Evolutionary conservation across 2,888 invertebrate species (phyloP), one percentile per base, ranked within the genome.

Genomic region (Drosophila rubida): DNA sequence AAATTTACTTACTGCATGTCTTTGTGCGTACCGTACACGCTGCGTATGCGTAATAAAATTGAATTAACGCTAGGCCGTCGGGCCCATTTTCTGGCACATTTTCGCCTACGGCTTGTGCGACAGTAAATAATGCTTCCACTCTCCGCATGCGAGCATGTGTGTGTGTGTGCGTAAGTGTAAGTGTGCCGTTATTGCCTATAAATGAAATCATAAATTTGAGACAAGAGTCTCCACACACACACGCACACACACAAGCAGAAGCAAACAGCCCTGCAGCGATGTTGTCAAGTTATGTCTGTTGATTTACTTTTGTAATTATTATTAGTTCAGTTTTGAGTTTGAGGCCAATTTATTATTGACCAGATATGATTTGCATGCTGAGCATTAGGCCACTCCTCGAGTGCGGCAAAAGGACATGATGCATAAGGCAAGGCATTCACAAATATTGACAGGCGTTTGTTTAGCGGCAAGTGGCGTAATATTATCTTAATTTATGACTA

Each of bases 41-140:
- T 78, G 76, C 83, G 83, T 83, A 83, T 86, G 66, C 68, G 80
- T 76, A 83, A 80, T 80, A 78, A 78, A 83, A 82, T 85, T 70
- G 69, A 81, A 79, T 82, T 80, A 83, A 80, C 68, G 68, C 66
- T 67, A 62, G 66, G 69, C 61, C 57, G 35, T 58, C 37, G 30
- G 69, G 41, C 65, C 65, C 65, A 80, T 65, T 72, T 66, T 69
- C 61, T 60, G 75, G 60, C 72, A 66, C 65, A 73, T 67, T 69
- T 67, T 69, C 53, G 80, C 81, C 80, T 64, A 14, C 41, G 67
- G 77, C 71, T 37, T 41, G 45, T 61, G 13, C 4, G 23, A 22
- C 64, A 37, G 72, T 72, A 77, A 80, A 79, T 76, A 79, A 82
- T 76, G 44, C 32, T 54, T 44, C 11, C 42, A 54, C 42, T 32